Percentiles rank a stretch among this genome's conserved stretches.
Evolutionary conservation across 1,140 invertebrate species (phyloP).

Genomic region (Drosophila ficusphila): DNA sequence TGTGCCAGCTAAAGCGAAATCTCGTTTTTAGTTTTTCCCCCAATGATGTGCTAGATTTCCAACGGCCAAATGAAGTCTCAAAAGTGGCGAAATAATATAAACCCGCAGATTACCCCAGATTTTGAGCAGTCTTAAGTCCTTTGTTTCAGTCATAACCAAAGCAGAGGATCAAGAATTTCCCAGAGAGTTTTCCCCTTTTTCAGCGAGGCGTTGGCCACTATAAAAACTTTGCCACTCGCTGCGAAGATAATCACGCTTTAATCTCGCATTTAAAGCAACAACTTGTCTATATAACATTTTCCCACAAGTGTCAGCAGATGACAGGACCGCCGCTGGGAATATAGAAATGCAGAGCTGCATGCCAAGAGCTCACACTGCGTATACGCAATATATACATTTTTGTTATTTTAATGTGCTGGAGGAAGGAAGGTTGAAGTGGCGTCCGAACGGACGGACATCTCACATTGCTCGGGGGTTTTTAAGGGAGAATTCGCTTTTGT

Average conservation of each 20-base stretch:
- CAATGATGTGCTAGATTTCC: constrained; percentile 26
- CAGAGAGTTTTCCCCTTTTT: too few species aligned
- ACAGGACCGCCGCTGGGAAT: constrained; percentile 40
- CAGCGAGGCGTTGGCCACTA: background rate
- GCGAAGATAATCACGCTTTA: constrained; percentile 28
- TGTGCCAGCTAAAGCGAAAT: background rate
- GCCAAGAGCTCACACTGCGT: constrained; percentile 48
- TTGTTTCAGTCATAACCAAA: constrained; percentile 24
- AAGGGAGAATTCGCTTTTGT: background rate
- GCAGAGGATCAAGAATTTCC: constrained; percentile 9
- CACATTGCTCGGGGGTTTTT: background rate
- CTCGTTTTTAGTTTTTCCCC: background rate
- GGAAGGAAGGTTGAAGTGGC: constrained; percentile 3
- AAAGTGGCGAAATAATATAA: constrained; percentile 10
- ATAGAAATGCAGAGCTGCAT: constrained; percentile 65
- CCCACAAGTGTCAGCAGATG: constrained; percentile 53
- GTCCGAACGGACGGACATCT: constrained; percentile 11
- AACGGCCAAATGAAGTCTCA: constrained; percentile 7
- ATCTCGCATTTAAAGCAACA: constrained; percentile 37
- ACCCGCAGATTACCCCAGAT: background rate
- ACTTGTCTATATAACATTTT: constrained; percentile 23
- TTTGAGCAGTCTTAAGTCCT: constrained; percentile 7
- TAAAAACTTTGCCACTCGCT: constrained; percentile 19
- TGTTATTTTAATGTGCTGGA: constrained; percentile 29
- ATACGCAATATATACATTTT: constrained; percentile 54